Percentiles rank a stretch among this genome's conserved stretches.
Conservation (phyloP, 2,797 vertebrate species). For the Champsocephalus gunnari region DNA sequence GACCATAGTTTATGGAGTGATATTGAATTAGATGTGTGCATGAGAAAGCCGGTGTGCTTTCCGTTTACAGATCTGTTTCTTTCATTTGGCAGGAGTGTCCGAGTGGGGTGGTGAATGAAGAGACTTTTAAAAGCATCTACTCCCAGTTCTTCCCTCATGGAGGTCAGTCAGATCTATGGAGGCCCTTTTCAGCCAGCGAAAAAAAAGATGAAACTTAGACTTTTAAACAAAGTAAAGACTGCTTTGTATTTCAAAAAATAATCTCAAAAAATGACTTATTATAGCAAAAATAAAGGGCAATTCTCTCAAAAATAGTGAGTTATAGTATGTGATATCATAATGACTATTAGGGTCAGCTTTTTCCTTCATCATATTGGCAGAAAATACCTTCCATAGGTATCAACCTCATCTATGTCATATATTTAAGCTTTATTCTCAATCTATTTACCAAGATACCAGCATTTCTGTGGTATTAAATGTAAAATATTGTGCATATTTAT, state of each 20-base stretch:
- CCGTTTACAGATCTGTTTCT: not conserved
- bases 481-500: not conserved
- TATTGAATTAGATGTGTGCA: not conserved
- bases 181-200: too few species aligned
- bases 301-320: too few species aligned
- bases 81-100: conserved; percentile 91
- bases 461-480: not conserved
- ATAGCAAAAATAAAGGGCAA: too few species aligned
- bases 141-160: conserved; percentile 98
- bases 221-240: too few species aligned
- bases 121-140: conserved; percentile 96
- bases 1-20: not conserved
- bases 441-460: not conserved
- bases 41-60: not conserved
- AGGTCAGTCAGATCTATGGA: conserved; percentile 84
- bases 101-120: conserved; percentile 93
- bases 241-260: too few species aligned
- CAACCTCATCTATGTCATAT: not conserved
- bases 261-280: too few species aligned
- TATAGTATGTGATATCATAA: too few species aligned
- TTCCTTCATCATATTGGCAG: too few species aligned
- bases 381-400: not conserved
- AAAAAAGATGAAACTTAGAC: too few species aligned
- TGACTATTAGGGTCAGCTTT: too few species aligned
- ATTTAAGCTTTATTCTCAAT: not conserved